Evolutionary conservation across 64 coral and sea anemone genomes (phyloP).

Genomic region (Montipora cactus): DNA sequence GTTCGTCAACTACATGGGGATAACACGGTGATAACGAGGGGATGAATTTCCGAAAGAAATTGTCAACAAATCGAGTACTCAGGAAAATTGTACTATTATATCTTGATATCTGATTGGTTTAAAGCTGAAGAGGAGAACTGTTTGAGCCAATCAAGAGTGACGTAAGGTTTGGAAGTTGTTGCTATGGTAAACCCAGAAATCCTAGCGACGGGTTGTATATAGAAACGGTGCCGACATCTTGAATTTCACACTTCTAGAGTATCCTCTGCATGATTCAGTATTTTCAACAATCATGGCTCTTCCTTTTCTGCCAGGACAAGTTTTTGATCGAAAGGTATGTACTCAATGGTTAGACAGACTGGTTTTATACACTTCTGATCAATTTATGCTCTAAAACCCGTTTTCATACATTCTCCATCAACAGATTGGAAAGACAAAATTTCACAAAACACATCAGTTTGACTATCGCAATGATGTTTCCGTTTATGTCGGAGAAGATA

Average conservation of each 20-base stretch:
- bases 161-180: conserved; percentile 62
- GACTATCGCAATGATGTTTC: conserved; percentile 98
- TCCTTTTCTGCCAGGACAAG: conserved; percentile 98
- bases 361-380: not conserved
- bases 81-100: conserved; percentile 32
- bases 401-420: not conserved
- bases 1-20: not conserved
- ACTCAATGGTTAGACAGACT: not conserved
- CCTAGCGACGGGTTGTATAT: conserved; percentile 81
- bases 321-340: conserved; percentile 97
- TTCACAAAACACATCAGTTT: conserved; percentile 98
- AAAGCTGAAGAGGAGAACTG: conserved; percentile 5
- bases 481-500: conserved; percentile 89
- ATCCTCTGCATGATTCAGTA: not conserved
- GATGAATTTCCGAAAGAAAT: not conserved
- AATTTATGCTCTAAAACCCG: not conserved
- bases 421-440: conserved; percentile 95
- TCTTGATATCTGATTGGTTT: conserved; percentile 24
- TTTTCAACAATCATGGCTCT: conserved; percentile 79
- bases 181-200: conserved; percentile 83
- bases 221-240: conserved; percentile 79
- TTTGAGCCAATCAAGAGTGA: conserved; percentile 61
- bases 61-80: conserved; percentile 16
- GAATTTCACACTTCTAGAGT: not conserved
- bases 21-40: too few relatives aligned